Conservation (phyloP, 2,888 invertebrate genomes). For the Tenodera sinensis region DNA sequence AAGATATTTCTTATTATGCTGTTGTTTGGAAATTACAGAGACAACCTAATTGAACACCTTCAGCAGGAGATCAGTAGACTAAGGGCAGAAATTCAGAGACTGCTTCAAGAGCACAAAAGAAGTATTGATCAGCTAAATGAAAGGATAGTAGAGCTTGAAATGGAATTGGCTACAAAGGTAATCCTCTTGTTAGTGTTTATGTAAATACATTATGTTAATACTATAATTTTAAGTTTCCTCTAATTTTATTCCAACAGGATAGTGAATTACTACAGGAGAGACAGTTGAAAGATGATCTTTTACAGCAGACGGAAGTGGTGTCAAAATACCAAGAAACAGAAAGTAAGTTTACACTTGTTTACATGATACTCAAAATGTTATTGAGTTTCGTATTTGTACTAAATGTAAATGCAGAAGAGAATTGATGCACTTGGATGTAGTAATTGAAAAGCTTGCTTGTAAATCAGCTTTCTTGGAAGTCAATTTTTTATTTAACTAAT, state of each 20-base stretch:
- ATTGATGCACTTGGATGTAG: too few species aligned
- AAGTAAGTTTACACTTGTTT: conserved; percentile 45
- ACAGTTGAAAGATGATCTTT: conserved; percentile 51
- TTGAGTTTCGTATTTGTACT: neutral
- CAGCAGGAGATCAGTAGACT: conserved; percentile 71
- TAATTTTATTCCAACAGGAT: conserved; percentile 44
- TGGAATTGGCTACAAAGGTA: conserved; percentile 49
- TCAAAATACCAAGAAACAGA: conserved; percentile 48
- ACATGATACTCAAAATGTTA: neutral
- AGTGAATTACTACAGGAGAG: conserved; percentile 57
- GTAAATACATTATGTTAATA: neutral
- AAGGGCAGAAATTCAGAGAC: conserved; percentile 52
- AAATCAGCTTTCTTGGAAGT: too few species aligned
- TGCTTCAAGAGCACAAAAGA: conserved; percentile 52
- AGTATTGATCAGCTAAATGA: conserved; percentile 50
- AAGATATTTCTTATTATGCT: too few species aligned
- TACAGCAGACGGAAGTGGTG: conserved; percentile 49
- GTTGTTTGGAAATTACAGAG: conserved; percentile 47
- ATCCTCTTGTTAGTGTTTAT: neutral
- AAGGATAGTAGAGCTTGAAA: conserved; percentile 49
- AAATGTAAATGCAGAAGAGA: too few species aligned
- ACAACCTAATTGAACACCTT: conserved; percentile 74
- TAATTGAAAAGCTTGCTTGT: too few species aligned
- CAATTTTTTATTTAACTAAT: too few species aligned
- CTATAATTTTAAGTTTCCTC: neutral